Evolutionary conservation across 2,797 vertebrate genomes (phyloP).

Genomic region (Diplodus puntazzo): DNA sequence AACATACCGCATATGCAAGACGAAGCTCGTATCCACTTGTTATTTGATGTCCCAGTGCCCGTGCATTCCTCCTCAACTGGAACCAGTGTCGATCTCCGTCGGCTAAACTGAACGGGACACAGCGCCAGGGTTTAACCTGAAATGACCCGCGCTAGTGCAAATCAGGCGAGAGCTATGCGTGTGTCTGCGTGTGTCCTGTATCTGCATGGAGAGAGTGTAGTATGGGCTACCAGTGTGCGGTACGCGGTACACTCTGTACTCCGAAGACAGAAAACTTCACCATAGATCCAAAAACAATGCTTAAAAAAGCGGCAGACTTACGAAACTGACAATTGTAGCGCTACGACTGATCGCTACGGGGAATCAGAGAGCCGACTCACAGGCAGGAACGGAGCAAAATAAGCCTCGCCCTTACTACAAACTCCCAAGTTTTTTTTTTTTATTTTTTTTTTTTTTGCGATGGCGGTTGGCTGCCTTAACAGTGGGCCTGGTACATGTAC

Average conservation of each 20-base stretch:
- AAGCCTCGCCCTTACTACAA: constrained; percentile 76
- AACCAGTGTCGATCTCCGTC: constrained; percentile 63
- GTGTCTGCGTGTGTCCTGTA: constrained; percentile 9
- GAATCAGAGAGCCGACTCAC: constrained; percentile 63
- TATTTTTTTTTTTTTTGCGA: constrained; percentile 25
- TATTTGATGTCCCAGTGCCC: constrained; percentile 58
- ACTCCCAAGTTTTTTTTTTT: constrained; percentile 57
- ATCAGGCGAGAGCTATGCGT: constrained; percentile 56
- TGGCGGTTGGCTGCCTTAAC: constrained; percentile 53
- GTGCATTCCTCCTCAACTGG: constrained; percentile 73
- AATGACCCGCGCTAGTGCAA: constrained; percentile 77
- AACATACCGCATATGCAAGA: constrained; percentile 76
- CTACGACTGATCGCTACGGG: constrained; percentile 64
- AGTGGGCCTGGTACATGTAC: constrained; percentile 50
- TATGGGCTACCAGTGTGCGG: constrained; percentile 3
- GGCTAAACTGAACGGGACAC: constrained; percentile 64
- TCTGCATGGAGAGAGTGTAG: constrained; percentile 1
- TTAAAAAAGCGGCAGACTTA: constrained; percentile 12
- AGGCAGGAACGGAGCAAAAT: constrained; percentile 58
- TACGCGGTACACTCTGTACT: constrained; percentile 17
- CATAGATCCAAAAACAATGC: constrained; percentile 64
- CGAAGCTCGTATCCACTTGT: constrained; percentile 65
- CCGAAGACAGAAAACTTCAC: constrained; percentile 68
- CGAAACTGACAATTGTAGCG: constrained; percentile 54
- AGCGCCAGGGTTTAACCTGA: constrained; percentile 77